These are phyloP conservation scores for Zeugodacus cucurbitae DNA, from an alignment of 1,140 invertebrate species.

Conservation along the genomic window DNA sequence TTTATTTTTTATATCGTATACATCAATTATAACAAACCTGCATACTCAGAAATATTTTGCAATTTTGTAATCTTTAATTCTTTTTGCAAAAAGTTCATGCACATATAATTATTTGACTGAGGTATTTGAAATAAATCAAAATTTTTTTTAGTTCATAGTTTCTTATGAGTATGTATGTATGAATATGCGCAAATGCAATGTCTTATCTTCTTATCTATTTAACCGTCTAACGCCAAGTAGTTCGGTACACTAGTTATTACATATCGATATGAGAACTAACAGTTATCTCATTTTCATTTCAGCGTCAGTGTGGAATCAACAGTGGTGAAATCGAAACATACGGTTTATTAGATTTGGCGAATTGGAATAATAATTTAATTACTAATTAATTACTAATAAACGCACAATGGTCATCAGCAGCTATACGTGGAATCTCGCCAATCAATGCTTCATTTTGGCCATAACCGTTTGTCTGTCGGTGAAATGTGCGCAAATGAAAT, in stretches of 20 bases:
- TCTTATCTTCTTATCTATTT: too few species aligned
- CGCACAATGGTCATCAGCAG: constrained; percentile 5
- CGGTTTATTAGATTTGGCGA: not conserved
- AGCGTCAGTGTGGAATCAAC: not conserved
- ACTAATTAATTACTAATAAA: not conserved
- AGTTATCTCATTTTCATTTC: not conserved
- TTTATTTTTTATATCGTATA: too few species aligned
- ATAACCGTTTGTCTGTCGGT: constrained; percentile 51
- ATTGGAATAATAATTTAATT: not conserved
- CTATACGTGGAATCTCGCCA: constrained; percentile 24
- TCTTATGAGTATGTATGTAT: not conserved
- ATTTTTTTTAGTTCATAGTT: too few species aligned
- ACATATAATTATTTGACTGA: too few species aligned
- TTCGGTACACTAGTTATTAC: too few species aligned
- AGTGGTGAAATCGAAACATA: not conserved
- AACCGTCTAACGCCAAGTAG: too few species aligned
- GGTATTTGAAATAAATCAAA: too few species aligned
- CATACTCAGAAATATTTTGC: too few species aligned
- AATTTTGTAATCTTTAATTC: too few species aligned
- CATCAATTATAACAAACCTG: too few species aligned
- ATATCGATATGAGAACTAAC: not conserved
- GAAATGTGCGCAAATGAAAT: constrained; percentile 56
- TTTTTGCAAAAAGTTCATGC: too few species aligned
- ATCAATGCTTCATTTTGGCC: constrained; percentile 35
- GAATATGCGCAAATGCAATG: not conserved